These are phyloP conservation scores for Betta splendens DNA, from an alignment of 2,797 vertebrate species.

Conservation along the genomic window DNA sequence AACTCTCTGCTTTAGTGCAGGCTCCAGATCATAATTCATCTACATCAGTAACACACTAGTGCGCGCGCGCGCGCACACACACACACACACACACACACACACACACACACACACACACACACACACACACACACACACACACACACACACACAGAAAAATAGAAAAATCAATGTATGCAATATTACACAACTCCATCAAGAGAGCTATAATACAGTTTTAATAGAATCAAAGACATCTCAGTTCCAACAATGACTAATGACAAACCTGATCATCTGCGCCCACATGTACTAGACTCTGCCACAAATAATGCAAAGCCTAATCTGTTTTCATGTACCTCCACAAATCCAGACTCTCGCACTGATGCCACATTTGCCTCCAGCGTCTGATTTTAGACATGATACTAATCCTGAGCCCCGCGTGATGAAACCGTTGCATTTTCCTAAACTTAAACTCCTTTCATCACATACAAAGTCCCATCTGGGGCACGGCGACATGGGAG, in stretches of 20 bases:
- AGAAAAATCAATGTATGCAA: slow-evolving; percentile 67
- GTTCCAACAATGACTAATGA: slow-evolving; percentile 55
- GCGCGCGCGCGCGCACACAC: slow-evolving; percentile 34
- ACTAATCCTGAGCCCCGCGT: slow-evolving; percentile 22
- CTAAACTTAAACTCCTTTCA: slow-evolving; percentile 32
- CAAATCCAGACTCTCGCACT: slow-evolving; percentile 42
- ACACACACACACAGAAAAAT: slow-evolving; percentile 47
- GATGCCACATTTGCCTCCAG: slow-evolving; percentile 18
- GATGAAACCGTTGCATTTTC: slow-evolving; percentile 39
- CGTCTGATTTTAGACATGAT: slow-evolving; percentile 38
- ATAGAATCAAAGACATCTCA: slow-evolving; percentile 62
- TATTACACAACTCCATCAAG: slow-evolving; percentile 66
- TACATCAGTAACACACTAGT: slow-evolving; percentile 57
- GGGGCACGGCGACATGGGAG: slow-evolving; percentile 38
- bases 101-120: slow-evolving; percentile 43
- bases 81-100: no score
- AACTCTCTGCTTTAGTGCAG: slow-evolving; percentile 70
- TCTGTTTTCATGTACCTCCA: slow-evolving; percentile 48
- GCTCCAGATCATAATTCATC: slow-evolving; percentile 71
- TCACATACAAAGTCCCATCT: slow-evolving; percentile 47
- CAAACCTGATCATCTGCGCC: slow-evolving; percentile 36
- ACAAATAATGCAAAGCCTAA: slow-evolving; percentile 50
- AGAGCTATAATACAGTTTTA: slow-evolving; percentile 66
- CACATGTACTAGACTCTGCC: slow-evolving; percentile 40
- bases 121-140: slow-evolving; percentile 39